Evolutionary conservation across 2,888 invertebrate species (phyloP).

Genomic region (Agonopterix subpropinquella): DNA sequence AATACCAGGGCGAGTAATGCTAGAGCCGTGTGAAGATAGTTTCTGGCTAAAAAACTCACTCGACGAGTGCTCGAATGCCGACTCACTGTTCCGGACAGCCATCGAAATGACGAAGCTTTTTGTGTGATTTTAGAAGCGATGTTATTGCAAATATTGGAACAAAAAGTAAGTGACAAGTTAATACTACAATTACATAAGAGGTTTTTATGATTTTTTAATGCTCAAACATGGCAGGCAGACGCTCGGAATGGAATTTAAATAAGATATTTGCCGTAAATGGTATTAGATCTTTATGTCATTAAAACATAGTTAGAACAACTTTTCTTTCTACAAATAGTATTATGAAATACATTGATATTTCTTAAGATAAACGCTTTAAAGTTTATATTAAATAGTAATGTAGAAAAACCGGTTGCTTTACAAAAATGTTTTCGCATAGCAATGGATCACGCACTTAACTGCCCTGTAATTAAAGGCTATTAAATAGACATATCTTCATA

Average conservation of each 20-base stretch:
- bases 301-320: too few relatives aligned
- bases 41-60: background rate
- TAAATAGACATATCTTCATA: slow-evolving; percentile 1
- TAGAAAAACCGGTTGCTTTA: background rate
- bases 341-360: too few relatives aligned
- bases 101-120: background rate
- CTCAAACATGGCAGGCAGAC: too few relatives aligned
- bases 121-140: background rate
- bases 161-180: background rate
- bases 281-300: too few relatives aligned
- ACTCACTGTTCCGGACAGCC: too few relatives aligned
- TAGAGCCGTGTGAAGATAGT: background rate
- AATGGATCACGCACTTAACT: background rate
- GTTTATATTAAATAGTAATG: too few relatives aligned
- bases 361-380: too few relatives aligned
- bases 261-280: too few relatives aligned
- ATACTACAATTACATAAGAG: background rate
- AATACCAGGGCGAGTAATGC: slow-evolving; percentile 3
- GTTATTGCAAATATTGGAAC: background rate
- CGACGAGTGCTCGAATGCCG: too few relatives aligned
- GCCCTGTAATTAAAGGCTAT: slow-evolving; percentile 8
- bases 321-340: too few relatives aligned
- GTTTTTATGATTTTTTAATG: too few relatives aligned
- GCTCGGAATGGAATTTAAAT: too few relatives aligned
- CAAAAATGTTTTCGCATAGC: background rate